phyloP scores from a whole-genome alignment of 2,113 vertebrate species.

The Pipa parva region DNA sequence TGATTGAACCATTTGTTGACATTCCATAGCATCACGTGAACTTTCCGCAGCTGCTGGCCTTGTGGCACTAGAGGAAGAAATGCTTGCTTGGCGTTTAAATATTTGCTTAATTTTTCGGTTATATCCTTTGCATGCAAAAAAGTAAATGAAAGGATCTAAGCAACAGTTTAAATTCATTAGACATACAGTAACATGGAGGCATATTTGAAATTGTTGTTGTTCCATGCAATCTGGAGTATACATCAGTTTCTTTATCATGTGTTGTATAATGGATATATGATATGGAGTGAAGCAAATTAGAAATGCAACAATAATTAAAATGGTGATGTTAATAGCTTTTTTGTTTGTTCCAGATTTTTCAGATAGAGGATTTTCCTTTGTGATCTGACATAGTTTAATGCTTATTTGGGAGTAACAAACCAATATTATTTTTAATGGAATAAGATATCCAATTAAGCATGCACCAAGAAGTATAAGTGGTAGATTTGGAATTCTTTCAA shows the following conservation, averaged over 20 bases:
- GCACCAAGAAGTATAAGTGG: constrained; percentile 80
- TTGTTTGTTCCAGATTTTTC: constrained; percentile 86
- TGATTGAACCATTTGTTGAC: constrained; percentile 55
- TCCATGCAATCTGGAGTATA: constrained; percentile 61
- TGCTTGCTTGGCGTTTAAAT: constrained; percentile 75
- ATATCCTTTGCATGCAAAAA: constrained; percentile 96
- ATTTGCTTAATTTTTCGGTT: constrained; percentile 88
- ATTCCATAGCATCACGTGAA: constrained; percentile 66
- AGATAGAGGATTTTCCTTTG: constrained; percentile 80
- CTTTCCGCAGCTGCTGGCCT: constrained; percentile 80
- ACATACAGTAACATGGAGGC: constrained; percentile 84
- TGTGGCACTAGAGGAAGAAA: constrained; percentile 82
- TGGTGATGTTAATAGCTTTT: constrained; percentile 89
- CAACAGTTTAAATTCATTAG: constrained; percentile 95
- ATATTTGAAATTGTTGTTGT: constrained; percentile 79
- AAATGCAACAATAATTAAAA: constrained; percentile 89
- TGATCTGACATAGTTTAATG: constrained; percentile 75
- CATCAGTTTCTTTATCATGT: constrained; percentile 85
- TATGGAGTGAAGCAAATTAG: constrained; percentile 89
- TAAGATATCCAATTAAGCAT: constrained; percentile 77
- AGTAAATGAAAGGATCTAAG: constrained; percentile 94
- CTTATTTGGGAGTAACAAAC: constrained; percentile 84
- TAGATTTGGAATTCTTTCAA: constrained; percentile 70
- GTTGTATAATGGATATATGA: constrained; percentile 83
- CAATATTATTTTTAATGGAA: constrained; percentile 80